Percentiles rank a stretch among this genome's conserved stretches.
These are phyloP conservation scores for Tamandua tetradactyla DNA, from an alignment of 2,797 vertebrate species.

Conservation along the genomic window DNA sequence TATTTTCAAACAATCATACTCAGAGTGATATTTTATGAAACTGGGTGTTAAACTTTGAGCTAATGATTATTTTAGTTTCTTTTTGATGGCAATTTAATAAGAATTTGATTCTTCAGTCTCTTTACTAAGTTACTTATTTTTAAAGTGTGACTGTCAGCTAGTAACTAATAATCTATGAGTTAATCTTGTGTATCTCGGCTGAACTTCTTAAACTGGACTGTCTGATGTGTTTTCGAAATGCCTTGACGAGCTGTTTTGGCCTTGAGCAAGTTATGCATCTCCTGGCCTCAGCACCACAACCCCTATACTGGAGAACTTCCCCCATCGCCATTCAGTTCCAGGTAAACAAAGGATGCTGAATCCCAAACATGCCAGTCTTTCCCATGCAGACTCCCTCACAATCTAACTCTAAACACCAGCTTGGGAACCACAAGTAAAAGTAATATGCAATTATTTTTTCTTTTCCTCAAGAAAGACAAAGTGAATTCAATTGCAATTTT, in stretches of 20 bases:
- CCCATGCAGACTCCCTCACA: background rate
- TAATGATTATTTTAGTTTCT: conserved; percentile 71
- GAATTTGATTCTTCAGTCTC: conserved; percentile 65
- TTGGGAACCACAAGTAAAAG: background rate
- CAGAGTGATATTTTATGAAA: conserved; percentile 74
- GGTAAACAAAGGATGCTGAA: background rate
- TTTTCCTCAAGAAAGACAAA: conserved; percentile 29
- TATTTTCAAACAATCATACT: conserved; percentile 79
- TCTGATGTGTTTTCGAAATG: background rate
- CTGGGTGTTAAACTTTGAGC: conserved; percentile 73
- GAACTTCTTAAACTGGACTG: background rate
- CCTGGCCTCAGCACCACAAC: background rate
- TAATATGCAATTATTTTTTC: too few species aligned
- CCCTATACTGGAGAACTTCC: background rate
- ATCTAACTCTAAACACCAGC: background rate
- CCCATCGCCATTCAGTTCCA: background rate
- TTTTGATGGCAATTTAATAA: conserved; percentile 76
- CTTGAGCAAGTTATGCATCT: background rate
- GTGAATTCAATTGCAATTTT: conserved; percentile 70
- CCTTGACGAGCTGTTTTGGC: background rate
- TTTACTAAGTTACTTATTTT: background rate
- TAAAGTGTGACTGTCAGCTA: conserved; percentile 54
- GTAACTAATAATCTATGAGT: background rate
- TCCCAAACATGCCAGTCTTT: background rate
- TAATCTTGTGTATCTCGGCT: conserved; percentile 21